Conservation (phyloP, 1,140 invertebrate species). For the Pomacea maculata region DNA sequence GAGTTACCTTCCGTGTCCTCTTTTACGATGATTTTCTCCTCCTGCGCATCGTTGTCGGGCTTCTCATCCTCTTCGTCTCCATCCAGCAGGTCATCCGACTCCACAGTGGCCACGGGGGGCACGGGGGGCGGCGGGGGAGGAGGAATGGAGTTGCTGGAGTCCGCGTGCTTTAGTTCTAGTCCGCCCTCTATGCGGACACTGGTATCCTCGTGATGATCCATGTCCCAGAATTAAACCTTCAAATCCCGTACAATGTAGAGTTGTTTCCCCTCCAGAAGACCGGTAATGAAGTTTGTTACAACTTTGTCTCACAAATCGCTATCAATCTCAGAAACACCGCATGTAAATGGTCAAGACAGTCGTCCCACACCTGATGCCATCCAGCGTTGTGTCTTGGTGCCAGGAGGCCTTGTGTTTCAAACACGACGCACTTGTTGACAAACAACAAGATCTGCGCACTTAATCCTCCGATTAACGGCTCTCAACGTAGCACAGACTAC, state of each 20-base stretch:
- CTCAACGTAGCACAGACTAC: too few relatives aligned
- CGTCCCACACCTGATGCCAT: too few relatives aligned
- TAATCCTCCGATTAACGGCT: too few relatives aligned
- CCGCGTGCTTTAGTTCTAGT: constrained; percentile 26
- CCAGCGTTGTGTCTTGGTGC: too few relatives aligned
- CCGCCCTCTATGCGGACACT: neutral
- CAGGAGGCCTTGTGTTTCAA: too few relatives aligned
- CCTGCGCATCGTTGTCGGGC: neutral
- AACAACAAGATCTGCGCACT: too few relatives aligned
- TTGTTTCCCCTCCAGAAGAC: too few relatives aligned
- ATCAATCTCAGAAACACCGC: too few relatives aligned
- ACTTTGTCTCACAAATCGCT: too few relatives aligned
- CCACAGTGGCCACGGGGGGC: constrained; percentile 20
- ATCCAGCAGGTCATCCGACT: constrained; percentile 22
- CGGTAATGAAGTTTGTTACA: too few relatives aligned
- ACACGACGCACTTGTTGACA: too few relatives aligned
- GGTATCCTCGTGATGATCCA: neutral
- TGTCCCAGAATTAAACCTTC: neutral
- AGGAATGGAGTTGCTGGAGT: constrained; percentile 28
- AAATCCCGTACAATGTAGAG: neutral
- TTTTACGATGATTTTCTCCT: neutral
- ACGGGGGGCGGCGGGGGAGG: constrained; percentile 21
- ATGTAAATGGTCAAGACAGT: too few relatives aligned
- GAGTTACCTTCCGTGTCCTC: constrained; percentile 19
- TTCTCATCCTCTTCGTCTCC: constrained; percentile 18